phyloP scores from a whole-genome alignment of 2,888 invertebrate genomes.

The Pardosa pseudoannulata region DNA sequence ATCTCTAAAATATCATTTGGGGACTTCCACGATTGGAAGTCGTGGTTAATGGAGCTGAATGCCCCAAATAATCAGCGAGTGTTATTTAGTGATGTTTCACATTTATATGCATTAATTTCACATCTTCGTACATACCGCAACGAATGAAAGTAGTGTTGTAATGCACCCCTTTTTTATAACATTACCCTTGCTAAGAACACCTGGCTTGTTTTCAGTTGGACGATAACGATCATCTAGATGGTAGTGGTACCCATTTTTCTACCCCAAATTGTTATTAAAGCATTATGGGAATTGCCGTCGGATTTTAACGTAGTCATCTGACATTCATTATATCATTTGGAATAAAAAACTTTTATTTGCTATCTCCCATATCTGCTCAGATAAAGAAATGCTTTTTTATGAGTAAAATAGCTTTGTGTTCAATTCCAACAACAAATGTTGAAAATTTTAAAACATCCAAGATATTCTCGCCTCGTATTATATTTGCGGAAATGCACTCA shows the following conservation, averaged over 20 bases:
- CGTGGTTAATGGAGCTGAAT: constrained; percentile 54
- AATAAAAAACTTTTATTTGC: constrained; percentile 26
- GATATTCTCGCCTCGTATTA: too few relatives aligned
- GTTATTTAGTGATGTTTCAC: constrained; percentile 54
- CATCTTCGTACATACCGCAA: too few relatives aligned
- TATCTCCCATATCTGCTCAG: constrained; percentile 28
- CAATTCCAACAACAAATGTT: too few relatives aligned
- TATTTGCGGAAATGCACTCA: too few relatives aligned
- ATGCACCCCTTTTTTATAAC: constrained; percentile 1
- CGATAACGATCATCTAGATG: constrained; percentile 29
- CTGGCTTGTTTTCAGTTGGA: constrained; percentile 31
- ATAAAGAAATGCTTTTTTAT: not conserved
- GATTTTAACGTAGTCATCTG: constrained; percentile 34
- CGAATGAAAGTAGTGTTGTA: not conserved
- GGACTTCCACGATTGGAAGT: not conserved
- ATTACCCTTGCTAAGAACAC: constrained; percentile 41
- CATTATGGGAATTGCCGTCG: constrained; percentile 41
- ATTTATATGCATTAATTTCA: too few relatives aligned
- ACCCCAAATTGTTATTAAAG: constrained; percentile 60
- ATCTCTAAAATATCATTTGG: too few relatives aligned
- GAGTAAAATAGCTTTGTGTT: constrained; percentile 21
- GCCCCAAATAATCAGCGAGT: constrained; percentile 61
- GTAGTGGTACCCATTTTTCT: not conserved
- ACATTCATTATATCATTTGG: constrained; percentile 20
- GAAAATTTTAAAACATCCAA: too few relatives aligned